phyloP scores from a whole-genome alignment of 2,797 vertebrate species.

The Dryobates pubescens region DNA sequence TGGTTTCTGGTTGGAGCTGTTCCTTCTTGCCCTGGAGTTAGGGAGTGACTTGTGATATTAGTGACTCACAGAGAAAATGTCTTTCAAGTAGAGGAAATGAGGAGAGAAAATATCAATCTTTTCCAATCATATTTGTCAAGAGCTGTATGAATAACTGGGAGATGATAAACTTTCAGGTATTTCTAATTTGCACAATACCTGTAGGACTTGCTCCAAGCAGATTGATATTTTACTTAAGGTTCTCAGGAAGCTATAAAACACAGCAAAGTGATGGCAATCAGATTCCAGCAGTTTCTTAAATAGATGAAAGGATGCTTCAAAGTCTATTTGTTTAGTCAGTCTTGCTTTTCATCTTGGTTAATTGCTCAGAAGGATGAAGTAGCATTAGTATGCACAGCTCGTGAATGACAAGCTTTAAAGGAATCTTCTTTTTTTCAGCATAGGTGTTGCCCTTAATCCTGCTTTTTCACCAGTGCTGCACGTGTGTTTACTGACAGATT shows the following conservation, averaged over 20 bases:
- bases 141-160: neutral
- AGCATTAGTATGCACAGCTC: constrained; percentile 14
- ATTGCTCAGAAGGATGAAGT: constrained; percentile 53
- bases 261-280: constrained; percentile 17
- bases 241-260: constrained; percentile 61
- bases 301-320: constrained; percentile 71
- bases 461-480: neutral
- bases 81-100: constrained; percentile 25
- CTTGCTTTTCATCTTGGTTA: constrained; percentile 68
- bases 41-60: neutral
- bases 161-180: constrained; percentile 55
- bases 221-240: constrained; percentile 1
- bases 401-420: constrained; percentile 33
- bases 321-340: constrained; percentile 61
- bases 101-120: constrained; percentile 48
- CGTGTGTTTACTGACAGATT: neutral
- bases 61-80: neutral
- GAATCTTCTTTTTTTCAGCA: neutral
- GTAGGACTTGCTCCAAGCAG: constrained; percentile 50
- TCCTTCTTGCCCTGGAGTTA: neutral
- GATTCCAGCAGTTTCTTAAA: constrained; percentile 27
- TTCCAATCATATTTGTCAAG: constrained; percentile 29
- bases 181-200: constrained; percentile 52
- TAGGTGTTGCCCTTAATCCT: constrained; percentile 24
- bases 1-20: neutral